A percentile compares a stretch with the other conserved stretches of the same genome.
Evolutionary conservation across 1,140 invertebrate species (phyloP).

Genomic region (Hydropsyche tenuis): DNA sequence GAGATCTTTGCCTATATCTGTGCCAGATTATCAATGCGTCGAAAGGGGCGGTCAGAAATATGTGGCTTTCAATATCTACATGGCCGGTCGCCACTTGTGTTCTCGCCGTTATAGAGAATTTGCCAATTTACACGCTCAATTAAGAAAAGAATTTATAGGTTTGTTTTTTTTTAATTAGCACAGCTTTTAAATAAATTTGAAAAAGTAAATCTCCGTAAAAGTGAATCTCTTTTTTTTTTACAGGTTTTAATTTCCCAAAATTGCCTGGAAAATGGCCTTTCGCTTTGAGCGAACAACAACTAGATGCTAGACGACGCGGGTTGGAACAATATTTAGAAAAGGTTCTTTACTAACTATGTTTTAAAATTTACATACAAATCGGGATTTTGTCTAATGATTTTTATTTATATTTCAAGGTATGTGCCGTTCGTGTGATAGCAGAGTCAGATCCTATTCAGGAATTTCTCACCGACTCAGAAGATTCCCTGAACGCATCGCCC

Average conservation of each 20-base stretch:
- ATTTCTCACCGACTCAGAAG: slow-evolving; percentile 92
- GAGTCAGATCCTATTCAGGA: slow-evolving; percentile 98
- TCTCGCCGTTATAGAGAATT: slow-evolving; percentile 96
- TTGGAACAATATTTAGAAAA: slow-evolving; percentile 98
- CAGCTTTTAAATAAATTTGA: neutral
- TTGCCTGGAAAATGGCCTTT: slow-evolving; percentile 99
- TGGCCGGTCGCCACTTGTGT: slow-evolving; percentile 97
- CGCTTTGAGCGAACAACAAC: slow-evolving; percentile 93
- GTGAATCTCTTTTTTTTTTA: slow-evolving; percentile 33
- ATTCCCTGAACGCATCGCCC: slow-evolving; percentile 82
- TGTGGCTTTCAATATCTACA: slow-evolving; percentile 98
- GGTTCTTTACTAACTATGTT: slow-evolving; percentile 52
- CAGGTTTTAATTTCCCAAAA: slow-evolving; percentile 95
- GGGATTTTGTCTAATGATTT: neutral
- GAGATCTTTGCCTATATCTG: slow-evolving; percentile 95
- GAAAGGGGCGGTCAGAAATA: slow-evolving; percentile 87
- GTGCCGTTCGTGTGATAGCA: slow-evolving; percentile 96
- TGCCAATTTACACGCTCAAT: slow-evolving; percentile 83
- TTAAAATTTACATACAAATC: neutral
- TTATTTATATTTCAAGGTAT: slow-evolving; percentile 67
- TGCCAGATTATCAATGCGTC: slow-evolving; percentile 91
- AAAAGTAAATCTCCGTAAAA: neutral
- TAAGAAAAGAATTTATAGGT: slow-evolving; percentile 95
- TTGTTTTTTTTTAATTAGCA: slow-evolving; percentile 36
- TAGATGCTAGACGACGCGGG: slow-evolving; percentile 90